These are phyloP conservation scores for Coelinius sp. DNA, from an alignment of 2,888 invertebrate species.

Conservation along the genomic window DNA sequence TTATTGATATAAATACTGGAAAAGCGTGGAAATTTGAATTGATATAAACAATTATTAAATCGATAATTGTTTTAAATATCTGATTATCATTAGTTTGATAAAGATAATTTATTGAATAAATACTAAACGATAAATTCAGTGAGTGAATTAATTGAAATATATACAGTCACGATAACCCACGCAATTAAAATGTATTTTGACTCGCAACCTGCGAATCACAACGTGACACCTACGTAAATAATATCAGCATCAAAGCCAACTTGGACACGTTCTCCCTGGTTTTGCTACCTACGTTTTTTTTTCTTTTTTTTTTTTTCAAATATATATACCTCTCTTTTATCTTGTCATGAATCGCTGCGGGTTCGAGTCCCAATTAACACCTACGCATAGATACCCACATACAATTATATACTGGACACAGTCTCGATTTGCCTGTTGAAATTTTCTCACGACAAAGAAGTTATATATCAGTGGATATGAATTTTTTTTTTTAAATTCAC, in stretches of 20 bases:
- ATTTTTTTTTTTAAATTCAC: slow-evolving; percentile 27
- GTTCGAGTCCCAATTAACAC: slow-evolving; percentile 51
- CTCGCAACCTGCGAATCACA: slow-evolving; percentile 26
- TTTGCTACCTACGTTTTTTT: slow-evolving; percentile 29
- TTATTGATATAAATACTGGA: slow-evolving; percentile 37
- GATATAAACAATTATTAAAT: not conserved
- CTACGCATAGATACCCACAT: slow-evolving; percentile 47
- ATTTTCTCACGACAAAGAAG: slow-evolving; percentile 33
- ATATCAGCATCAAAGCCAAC: slow-evolving; percentile 11
- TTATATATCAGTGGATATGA: slow-evolving; percentile 19
- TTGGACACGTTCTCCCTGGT: slow-evolving; percentile 22
- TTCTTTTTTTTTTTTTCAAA: not conserved
- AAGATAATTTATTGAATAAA: not conserved
- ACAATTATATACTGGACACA: slow-evolving; percentile 33
- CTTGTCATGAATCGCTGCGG: slow-evolving; percentile 41
- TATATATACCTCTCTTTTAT: slow-evolving; percentile 17
- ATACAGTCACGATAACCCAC: slow-evolving; percentile 34
- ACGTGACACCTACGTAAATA: slow-evolving; percentile 33
- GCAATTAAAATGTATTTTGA: slow-evolving; percentile 32
- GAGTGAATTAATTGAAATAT: slow-evolving; percentile 28
- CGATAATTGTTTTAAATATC: not conserved
- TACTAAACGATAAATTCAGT: slow-evolving; percentile 3
- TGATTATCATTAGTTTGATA: not conserved
- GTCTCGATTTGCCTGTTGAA: slow-evolving; percentile 37
- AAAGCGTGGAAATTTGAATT: slow-evolving; percentile 42